phyloP scores from a whole-genome alignment of 2,797 vertebrate species.

The Steatocranus sp. region DNA sequence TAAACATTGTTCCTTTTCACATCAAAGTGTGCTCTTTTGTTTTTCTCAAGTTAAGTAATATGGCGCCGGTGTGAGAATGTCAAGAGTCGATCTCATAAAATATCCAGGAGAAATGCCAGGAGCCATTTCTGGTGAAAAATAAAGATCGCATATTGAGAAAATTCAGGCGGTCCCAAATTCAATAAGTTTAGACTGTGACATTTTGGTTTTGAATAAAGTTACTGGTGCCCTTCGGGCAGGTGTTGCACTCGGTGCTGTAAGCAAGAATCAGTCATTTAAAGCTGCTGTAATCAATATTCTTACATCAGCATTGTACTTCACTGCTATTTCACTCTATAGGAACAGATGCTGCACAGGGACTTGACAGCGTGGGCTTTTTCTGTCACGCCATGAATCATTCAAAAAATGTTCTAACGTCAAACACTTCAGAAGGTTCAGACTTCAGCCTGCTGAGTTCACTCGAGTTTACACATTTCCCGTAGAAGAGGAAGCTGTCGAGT shows the following conservation, averaged over 20 bases:
- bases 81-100: background rate
- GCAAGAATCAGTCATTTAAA: background rate
- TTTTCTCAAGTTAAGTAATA: background rate
- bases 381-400: background rate
- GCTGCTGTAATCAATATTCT: background rate
- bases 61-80: background rate
- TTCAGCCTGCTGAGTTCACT: background rate
- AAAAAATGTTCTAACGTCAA: background rate
- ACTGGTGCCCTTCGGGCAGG: background rate
- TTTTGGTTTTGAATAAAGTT: background rate
- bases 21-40: background rate
- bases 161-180: background rate
- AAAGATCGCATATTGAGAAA: background rate
- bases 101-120: background rate
- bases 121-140: background rate
- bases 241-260: background rate
- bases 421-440: background rate
- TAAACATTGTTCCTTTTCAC: conserved; percentile 58
- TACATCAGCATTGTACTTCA: background rate
- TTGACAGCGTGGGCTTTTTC: background rate
- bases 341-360: background rate
- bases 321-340: background rate
- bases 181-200: background rate
- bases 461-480: background rate
- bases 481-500: conserved; percentile 27